Percentiles rank a stretch among this genome's conserved stretches.
Conservation (phyloP, 2,113 vertebrate species). For the Phrynocephalus versicolor region DNA sequence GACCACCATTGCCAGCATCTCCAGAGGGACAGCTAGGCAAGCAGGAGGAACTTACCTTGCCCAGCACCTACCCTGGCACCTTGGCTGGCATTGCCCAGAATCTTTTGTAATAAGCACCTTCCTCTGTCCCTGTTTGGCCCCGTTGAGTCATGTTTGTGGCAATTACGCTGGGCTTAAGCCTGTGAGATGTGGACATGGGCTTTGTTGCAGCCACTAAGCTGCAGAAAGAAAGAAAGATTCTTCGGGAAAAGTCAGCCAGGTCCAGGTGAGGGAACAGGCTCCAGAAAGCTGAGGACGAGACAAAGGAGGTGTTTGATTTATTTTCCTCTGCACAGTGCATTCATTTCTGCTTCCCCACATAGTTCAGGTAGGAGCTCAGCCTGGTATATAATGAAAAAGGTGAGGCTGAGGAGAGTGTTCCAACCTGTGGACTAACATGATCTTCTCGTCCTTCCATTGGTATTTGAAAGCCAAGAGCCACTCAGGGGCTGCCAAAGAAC, state of each 20-base stretch:
- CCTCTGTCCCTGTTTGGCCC: no score
- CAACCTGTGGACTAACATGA: slow-evolving; percentile 30
- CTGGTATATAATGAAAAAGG: neutral
- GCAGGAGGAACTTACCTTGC: neutral
- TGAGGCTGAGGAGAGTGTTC: slow-evolving; percentile 12
- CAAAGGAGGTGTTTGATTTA: slow-evolving; percentile 32
- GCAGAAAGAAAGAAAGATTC: neutral
- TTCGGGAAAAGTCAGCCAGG: neutral
- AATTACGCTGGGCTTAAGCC: fast-evolving
- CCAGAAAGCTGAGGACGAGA: slow-evolving; percentile 6
- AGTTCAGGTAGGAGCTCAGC: neutral
- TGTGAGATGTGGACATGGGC: neutral
- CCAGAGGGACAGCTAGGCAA: no score
- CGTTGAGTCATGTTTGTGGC: no score
- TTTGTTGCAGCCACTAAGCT: no score
- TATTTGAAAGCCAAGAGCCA: neutral
- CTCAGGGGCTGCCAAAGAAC: neutral
- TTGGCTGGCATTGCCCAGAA: neutral
- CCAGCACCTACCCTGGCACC: no score
- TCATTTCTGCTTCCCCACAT: neutral
- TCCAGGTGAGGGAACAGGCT: no score
- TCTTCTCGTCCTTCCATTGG: neutral
- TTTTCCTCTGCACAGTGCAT: neutral
- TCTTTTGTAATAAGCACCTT: neutral
- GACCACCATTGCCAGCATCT: neutral